Conservation (phyloP, 2,113 vertebrate genomes). For the Ivindomyrus marchei region DNA sequence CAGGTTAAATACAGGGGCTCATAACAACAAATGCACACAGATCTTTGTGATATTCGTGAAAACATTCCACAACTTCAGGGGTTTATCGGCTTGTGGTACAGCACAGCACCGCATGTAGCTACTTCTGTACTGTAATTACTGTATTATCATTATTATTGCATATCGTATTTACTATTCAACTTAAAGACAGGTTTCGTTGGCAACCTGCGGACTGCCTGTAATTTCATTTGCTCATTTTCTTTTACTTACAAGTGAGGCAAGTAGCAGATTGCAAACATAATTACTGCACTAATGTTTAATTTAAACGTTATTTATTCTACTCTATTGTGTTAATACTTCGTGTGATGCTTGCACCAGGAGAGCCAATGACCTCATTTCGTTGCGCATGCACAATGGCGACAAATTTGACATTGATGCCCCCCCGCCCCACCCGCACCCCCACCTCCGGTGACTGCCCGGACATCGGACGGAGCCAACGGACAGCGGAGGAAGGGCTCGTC, state of each 20-base stretch:
- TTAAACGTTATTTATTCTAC: background rate
- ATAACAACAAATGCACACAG: no score
- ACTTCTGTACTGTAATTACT: background rate
- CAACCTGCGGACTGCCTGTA: background rate
- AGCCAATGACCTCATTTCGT: background rate
- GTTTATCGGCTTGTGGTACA: background rate
- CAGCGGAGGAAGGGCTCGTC: background rate
- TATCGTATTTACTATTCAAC: background rate
- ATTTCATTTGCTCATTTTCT: background rate
- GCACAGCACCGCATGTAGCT: background rate
- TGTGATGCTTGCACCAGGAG: background rate
- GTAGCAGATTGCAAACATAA: background rate
- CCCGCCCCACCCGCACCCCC: background rate
- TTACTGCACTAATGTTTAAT: background rate
- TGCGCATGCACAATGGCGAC: background rate
- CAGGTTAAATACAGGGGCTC: background rate
- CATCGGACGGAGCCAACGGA: background rate
- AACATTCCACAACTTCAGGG: background rate
- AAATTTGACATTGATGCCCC: background rate
- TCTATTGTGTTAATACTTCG: background rate
- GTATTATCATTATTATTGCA: background rate
- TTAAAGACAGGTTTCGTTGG: background rate
- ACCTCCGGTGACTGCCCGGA: background rate
- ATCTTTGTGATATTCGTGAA: no score
- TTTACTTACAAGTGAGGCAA: background rate